Base-by-base conservation (phyloP, 1,140 invertebrate genomes). In the Lucilia cuprina region DNA sequence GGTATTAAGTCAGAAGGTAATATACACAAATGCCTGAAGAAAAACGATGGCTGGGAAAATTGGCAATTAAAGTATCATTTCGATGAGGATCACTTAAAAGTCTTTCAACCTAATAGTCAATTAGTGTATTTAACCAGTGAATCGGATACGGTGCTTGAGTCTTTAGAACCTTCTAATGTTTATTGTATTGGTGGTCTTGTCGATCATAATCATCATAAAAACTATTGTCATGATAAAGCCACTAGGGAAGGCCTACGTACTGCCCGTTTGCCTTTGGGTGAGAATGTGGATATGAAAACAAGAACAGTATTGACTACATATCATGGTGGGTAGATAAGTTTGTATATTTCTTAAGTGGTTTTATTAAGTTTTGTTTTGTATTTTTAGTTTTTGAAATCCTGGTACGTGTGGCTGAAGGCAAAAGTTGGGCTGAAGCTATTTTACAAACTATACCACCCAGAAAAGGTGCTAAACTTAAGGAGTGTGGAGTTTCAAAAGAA, bases 121-220 rank as follows among this genome's bases (percentile, higher is more conserved):
- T 92, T 99, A 83, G 93, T 99, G 2, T 99, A 99, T 91, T 93
- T 99, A 82, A 96, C 96, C 25, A 98, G 97, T 91, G 99, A 99
- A 90, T 99, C 98, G 5, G 94, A 97, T 82, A 98, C 98, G 93
- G 91, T 97, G 4, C 93, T 99, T 83, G 93, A 94, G 82, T 91
- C 92, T 78, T 92, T 99, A 85, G 94, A 97, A 86, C 93, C 96
- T 17, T 93, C 95, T 84, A 96, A 95, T 91, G 94, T 95, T 70
- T 99, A 99, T 89, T 94, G 99, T 65, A 99, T 99, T 92, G 98
- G 99, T 74, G 99, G 98, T 80, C 92, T 99, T 19, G 97, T 99
- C 0, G 99, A 99, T 92, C 98, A 99, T 90, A 99, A 99, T 93
- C 93, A 95, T 86, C 95, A 98, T 87, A 99, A 99, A 95, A 97